Conservation (phyloP, 2,888 invertebrate species). For the Chloroclysta siterata region DNA sequence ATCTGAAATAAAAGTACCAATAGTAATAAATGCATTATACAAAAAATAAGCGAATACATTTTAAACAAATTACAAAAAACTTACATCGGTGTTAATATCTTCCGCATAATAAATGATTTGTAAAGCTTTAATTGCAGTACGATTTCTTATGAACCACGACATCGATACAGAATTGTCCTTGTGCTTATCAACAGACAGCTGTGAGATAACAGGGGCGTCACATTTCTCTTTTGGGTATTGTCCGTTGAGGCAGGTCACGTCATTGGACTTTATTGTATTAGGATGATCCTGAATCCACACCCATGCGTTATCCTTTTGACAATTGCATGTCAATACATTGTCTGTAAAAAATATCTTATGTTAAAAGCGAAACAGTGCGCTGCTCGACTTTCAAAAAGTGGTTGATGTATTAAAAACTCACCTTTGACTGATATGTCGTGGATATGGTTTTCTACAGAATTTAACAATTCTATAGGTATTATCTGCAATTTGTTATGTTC, state of each 20-base stretch:
- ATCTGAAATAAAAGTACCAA: conserved; percentile 61
- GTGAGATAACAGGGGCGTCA: conserved; percentile 90
- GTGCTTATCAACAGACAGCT: conserved; percentile 93
- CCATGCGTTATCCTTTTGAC: conserved; percentile 96
- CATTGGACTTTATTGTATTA: conserved; percentile 69
- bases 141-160: conserved; percentile 95
- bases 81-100: conserved; percentile 62
- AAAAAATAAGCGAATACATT: not conserved
- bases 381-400: not conserved
- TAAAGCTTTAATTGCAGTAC: conserved; percentile 92
- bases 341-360: conserved; percentile 80
- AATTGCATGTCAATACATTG: conserved; percentile 94
- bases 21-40: not conserved
- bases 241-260: conserved; percentile 68
- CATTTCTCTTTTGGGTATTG: conserved; percentile 78
- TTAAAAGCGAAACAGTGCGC: not conserved
- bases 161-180: conserved; percentile 93
- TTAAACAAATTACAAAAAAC: conserved; percentile 34
- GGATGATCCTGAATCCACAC: conserved; percentile 96
- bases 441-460: conserved; percentile 93
- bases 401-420: conserved; percentile 61
- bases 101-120: conserved; percentile 91
- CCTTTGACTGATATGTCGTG: conserved; percentile 92
- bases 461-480: conserved; percentile 91
- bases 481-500: conserved; percentile 92